Base-by-base conservation (phyloP, 2,113 vertebrate species). In the Daphoenositta chrysoptera region DNA sequence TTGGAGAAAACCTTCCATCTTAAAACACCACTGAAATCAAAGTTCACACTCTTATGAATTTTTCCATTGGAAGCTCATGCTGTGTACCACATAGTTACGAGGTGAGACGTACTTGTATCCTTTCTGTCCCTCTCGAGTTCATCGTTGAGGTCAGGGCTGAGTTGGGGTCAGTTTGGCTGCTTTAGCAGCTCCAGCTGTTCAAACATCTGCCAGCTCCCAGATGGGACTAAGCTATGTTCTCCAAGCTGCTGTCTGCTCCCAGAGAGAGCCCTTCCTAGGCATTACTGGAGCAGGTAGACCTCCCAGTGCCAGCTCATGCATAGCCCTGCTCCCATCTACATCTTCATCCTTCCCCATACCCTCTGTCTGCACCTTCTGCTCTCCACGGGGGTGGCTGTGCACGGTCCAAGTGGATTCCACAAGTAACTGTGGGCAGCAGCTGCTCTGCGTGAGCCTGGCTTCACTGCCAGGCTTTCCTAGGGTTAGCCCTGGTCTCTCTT, bases 101-200 rank as follows among this genome's bases (percentile, higher is more conserved):
- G 95, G 95, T 89, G 93, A 96, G 92, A 96, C 87, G 92, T 95
- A 69, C 72, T 95, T 66, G 50, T 44, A 72, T 70, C 2, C 3
- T 51, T 94, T 95, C 84, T 78, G 73, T 66, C 37, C 51, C 61
- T 78, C 65, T 89, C 0, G 0, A 93, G 90, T 94, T 95, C 84
- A 60, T 63, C 2, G 8, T 27, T 3, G 33, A 93, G 95, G 95
- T 95, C 69, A 2, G 72, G 64, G 80, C 81, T 26, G 16, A 39
- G 42, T 28, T 84, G 12, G 58, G 76, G 80, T 48, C 89, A 86
- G 40, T 69, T 77, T 87, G 91, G 80, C 94, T 24, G 54, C 71
- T 88, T 54, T 20, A 26, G 35, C 28, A 90, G 64, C 71, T 92
- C 83, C 86, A 90, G 89, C 76, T 89, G 71, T 90, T 90, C 47